These are phyloP conservation scores for Smittia aterrima DNA, from an alignment of 2,888 invertebrate species.

Conservation along the genomic window DNA sequence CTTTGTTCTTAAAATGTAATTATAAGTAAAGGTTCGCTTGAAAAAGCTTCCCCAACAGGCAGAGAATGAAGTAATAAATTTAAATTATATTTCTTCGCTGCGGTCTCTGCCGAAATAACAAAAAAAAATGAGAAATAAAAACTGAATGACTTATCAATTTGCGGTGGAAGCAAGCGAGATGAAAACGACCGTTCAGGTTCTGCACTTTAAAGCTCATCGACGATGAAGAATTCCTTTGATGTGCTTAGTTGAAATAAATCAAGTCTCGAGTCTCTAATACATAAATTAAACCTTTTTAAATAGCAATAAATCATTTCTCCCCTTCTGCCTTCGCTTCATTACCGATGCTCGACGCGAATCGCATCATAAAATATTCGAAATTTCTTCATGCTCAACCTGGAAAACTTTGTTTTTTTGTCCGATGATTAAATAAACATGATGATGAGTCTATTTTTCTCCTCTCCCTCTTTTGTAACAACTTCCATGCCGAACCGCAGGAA, in stretches of 20 bases:
- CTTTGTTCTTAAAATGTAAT: conserved; percentile 34
- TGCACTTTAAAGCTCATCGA: conserved; percentile 13
- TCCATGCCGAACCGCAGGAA: conserved; percentile 9
- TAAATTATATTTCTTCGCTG: conserved; percentile 27
- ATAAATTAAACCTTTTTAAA: conserved; percentile 42
- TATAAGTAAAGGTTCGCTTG: not conserved
- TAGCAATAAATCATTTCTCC: conserved; percentile 38
- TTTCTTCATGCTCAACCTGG: conserved; percentile 22
- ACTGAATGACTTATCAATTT: conserved; percentile 38
- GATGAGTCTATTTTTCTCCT: conserved; percentile 37
- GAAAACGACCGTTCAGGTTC: not conserved
- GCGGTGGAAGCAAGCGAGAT: too few species aligned
- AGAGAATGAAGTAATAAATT: conserved; percentile 38
- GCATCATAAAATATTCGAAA: conserved; percentile 19
- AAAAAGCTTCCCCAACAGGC: not conserved
- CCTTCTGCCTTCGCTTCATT: conserved; percentile 25
- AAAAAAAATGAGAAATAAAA: not conserved
- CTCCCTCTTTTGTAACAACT: not conserved
- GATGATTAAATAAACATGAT: conserved; percentile 37
- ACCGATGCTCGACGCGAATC: not conserved
- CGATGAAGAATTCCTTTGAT: conserved; percentile 30
- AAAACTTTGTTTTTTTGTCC: conserved; percentile 7
- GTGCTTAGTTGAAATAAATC: conserved; percentile 39
- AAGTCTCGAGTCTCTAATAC: conserved; percentile 30
- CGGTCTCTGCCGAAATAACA: conserved; percentile 4